Base-by-base conservation (phyloP, 2,888 invertebrate genomes). In the Branchipolynoe longqiensis region DNA sequence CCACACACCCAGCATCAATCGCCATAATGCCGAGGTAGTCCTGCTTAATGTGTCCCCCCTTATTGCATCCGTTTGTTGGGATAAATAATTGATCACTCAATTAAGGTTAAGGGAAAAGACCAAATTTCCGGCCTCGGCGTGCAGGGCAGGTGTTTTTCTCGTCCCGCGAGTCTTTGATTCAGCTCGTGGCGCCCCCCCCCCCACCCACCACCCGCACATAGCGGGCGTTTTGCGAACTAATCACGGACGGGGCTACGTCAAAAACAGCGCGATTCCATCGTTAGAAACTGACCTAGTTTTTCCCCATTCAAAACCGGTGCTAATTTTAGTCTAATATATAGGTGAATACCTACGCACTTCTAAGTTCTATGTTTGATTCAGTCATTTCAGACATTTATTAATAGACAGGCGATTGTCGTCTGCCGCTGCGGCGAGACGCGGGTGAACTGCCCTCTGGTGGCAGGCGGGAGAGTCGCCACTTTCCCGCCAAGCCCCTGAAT, bases 71-170 rank as follows among this genome's bases (percentile, higher is more conserved):
- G 78, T 78, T 78, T 78, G 78, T 78, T 78, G 48, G 28, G 54
- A 83, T 84, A 69, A 84, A 84, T 84, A 84, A 84, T 84, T 73
- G 62, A 84, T 69, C 69, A 73, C 69, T 84, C 84, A 84, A 84
- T 84, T 84, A 73, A 69, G 69, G 48, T 48, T 69, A 54, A 69
- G 62, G 84, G 84, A 84, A 84, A 84, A 84, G 62, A 69, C 62
- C 84, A 84, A 84, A 84, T 84, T 84, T 84, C 84, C 84, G 84
- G 84, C 73, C n/a, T 18, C 58, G 18, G 56, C 54, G 48, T 25
- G 25, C 18, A 58, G 54, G 64, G 84, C 84, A 84, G 84, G 84
- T 84, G 84, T 84, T 82, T 82, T 82, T 38, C 82, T 31, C 25
- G 78, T 54, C 78, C 28, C 78, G 78, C 48, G 78, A 69, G 69